phyloP scores from a whole-genome alignment of 2,797 vertebrate genomes.

The Novumbra hubbsi region DNA sequence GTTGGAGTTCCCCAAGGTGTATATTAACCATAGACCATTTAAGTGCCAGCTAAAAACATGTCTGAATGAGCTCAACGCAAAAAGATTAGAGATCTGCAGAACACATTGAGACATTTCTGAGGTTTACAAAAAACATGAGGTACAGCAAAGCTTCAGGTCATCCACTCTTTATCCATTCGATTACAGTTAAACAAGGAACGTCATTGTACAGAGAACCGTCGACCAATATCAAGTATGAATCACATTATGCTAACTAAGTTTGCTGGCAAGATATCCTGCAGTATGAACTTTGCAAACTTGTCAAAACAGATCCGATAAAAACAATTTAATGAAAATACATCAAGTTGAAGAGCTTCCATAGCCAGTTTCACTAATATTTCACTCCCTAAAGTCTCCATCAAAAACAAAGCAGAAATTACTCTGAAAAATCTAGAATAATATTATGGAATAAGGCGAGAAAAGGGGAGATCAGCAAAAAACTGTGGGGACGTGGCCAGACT shows the following conservation, averaged over 20 bases:
- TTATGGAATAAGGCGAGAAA: conserved; percentile 2
- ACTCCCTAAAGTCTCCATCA: no score
- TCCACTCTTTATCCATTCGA: neutral
- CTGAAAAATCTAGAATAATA: no score
- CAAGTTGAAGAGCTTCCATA: neutral
- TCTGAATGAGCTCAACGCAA: neutral
- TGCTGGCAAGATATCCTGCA: neutral
- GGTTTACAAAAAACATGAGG: conserved; percentile 2
- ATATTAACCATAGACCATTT: neutral
- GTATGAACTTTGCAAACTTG: neutral
- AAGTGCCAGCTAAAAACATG: neutral
- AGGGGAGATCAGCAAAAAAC: neutral
- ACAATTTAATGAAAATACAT: no score
- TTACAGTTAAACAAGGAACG: conserved; percentile 6
- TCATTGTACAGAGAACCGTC: neutral
- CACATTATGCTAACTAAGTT: conserved; percentile 1
- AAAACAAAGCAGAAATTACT: no score
- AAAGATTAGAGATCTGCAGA: neutral
- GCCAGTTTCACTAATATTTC: neutral
- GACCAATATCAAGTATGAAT: neutral
- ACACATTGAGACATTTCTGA: neutral
- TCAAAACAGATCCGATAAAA: neutral
- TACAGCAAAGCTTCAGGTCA: neutral
- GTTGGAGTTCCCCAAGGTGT: neutral
- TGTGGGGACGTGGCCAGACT: neutral